Evolutionary conservation across 2,888 invertebrate genomes (phyloP).

Genomic region (Hirtodrosophila histrioides): DNA sequence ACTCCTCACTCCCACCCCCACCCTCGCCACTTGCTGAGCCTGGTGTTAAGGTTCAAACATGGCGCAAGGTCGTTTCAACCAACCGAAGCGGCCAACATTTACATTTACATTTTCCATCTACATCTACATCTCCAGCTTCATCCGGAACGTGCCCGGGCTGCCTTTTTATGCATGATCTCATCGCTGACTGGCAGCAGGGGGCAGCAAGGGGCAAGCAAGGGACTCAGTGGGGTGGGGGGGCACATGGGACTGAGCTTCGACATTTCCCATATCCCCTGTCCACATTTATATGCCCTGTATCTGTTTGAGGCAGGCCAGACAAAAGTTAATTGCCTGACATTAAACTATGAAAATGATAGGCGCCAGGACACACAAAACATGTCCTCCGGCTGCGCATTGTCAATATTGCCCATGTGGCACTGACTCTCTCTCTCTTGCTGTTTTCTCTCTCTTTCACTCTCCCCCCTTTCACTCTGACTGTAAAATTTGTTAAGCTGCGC

Average conservation of each 20-base stretch:
- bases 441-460: neutral
- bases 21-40: slow-evolving; percentile 18
- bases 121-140: slow-evolving; percentile 58
- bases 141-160: slow-evolving; percentile 53
- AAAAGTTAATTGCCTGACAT: slow-evolving; percentile 78
- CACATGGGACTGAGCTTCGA: slow-evolving; percentile 33
- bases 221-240: neutral
- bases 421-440: too few species aligned
- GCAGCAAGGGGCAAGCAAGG: slow-evolving; percentile 7
- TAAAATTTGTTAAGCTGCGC: slow-evolving; percentile 57
- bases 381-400: slow-evolving; percentile 31
- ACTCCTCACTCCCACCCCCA: too few species aligned
- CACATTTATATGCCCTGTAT: slow-evolving; percentile 1
- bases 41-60: slow-evolving; percentile 79
- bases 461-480: slow-evolving; percentile 10
- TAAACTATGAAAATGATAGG: slow-evolving; percentile 77
- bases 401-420: slow-evolving; percentile 36
- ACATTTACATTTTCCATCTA: slow-evolving; percentile 71
- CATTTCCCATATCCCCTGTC: slow-evolving; percentile 1
- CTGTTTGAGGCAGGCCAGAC: slow-evolving; percentile 53
- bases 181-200: slow-evolving; percentile 70
- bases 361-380: slow-evolving; percentile 42
- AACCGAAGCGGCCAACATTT: slow-evolving; percentile 66
- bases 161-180: slow-evolving; percentile 79
- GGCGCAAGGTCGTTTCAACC: slow-evolving; percentile 74